Evolutionary conservation across 2,888 invertebrate species (phyloP).

Genomic region (Andrena marginata): DNA sequence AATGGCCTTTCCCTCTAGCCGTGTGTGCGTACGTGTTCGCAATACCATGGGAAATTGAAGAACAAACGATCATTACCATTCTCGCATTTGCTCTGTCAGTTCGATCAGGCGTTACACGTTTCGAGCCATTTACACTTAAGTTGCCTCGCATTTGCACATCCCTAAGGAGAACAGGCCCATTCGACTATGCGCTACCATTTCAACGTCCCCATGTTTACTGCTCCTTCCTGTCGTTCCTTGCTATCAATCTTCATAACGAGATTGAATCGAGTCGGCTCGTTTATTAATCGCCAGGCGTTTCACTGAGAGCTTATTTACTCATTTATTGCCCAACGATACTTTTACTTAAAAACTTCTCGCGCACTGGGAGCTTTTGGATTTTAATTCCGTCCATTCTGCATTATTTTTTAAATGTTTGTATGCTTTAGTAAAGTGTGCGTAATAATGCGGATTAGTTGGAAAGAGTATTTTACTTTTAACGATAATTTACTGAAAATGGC

Average conservation of each 20-base stretch:
- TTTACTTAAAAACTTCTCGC: too few species aligned
- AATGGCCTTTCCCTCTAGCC: slow-evolving; percentile 27
- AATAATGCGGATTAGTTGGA: too few species aligned
- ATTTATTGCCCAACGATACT: too few species aligned
- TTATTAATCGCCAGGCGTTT: too few species aligned
- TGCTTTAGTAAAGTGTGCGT: too few species aligned
- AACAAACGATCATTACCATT: slow-evolving; percentile 46
- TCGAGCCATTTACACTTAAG: slow-evolving; percentile 40
- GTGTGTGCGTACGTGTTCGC: slow-evolving; percentile 9
- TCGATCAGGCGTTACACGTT: slow-evolving; percentile 20
- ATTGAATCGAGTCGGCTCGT: not conserved
- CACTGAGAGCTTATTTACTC: too few species aligned
- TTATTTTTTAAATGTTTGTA: too few species aligned
- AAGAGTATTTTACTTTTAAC: too few species aligned
- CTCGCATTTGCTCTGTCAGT: slow-evolving; percentile 26
- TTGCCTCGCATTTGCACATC: slow-evolving; percentile 30
- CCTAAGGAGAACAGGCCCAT: slow-evolving; percentile 10
- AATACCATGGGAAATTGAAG: slow-evolving; percentile 54
- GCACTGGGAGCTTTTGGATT: too few species aligned
- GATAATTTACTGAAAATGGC: too few species aligned
- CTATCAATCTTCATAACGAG: slow-evolving; percentile 25
- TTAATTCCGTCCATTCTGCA: too few species aligned
- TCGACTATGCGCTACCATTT: slow-evolving; percentile 17
- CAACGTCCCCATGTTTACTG: slow-evolving; percentile 13
- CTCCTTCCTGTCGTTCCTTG: slow-evolving; percentile 5